Evolutionary conservation across 2,113 vertebrate species (phyloP), one percentile per base, ranked within the genome.

Genomic region (Scortum barcoo): DNA sequence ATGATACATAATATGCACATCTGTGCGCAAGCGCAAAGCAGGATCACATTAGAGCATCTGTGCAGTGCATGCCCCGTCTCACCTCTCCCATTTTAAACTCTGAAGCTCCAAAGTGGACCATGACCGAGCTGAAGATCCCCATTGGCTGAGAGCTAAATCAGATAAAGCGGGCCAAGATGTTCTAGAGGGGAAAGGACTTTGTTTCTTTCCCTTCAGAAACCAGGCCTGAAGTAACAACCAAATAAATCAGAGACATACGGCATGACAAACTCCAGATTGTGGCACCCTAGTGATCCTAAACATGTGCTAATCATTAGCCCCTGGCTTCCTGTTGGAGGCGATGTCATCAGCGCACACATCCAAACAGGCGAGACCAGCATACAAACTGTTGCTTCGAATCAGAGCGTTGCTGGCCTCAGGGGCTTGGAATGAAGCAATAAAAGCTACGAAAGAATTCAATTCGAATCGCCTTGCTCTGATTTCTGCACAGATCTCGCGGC

Each of bases 231-330:
- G 69, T 71, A 91, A 86, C 92, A 92, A 88, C 51, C 69, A 91
- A 92, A 95, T 93, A 93, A 93, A 94, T 93, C 89, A 90, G 84
- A 93, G 79, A 86, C 93, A 85, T 78, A 88, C 76, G 20, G 81
- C 82, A 85, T 86, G 92, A 93, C 70, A 66, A 89, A 86, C 81
- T 90, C 91, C 93, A 93, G 92, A 88, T 92, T 93, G 91, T 81
- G 69, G 89, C 80, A 92, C 88, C 87, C 86, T 51, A 91, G 84
- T 88, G 92, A 93, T 94, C 74, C 80, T 74, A 65, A 92, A 91
- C 94, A 95, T 94, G 92, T 95, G 94, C 88, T 89, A 93, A 93
- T 94, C 90, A 94, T 95, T 95, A 95, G 86, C 72, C 84, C 71
- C 86, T 89, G 90, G 92, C 93, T 95, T 95, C 94, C 94, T 94